phyloP scores from a whole-genome alignment of 2,797 vertebrate species.

The Salmo trutta region DNA sequence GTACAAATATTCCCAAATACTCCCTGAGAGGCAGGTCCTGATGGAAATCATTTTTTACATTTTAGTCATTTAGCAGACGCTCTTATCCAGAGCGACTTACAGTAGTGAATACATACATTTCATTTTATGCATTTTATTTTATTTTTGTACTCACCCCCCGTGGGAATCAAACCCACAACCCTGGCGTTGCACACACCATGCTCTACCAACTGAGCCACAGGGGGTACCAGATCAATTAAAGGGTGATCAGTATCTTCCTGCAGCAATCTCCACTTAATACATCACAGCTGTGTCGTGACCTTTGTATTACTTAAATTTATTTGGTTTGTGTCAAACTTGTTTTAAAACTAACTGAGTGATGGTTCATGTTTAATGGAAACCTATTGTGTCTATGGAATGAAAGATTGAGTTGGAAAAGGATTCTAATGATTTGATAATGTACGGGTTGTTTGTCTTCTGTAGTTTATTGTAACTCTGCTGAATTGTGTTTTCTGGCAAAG shows the following conservation, averaged over 20 bases:
- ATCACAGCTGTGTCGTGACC: constrained; percentile 38
- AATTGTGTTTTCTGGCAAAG: constrained; percentile 1
- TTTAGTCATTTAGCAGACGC: no score
- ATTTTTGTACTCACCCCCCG: no score
- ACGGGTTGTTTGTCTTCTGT: background rate
- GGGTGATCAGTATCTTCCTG: constrained; percentile 29
- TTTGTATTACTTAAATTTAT: background rate
- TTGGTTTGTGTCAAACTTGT: background rate
- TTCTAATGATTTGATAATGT: background rate
- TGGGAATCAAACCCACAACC: no score
- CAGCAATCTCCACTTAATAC: constrained; percentile 42
- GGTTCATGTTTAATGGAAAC: background rate
- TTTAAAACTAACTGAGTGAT: background rate
- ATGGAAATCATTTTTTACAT: no score
- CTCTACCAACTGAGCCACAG: no score
- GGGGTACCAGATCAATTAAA: constrained; percentile 42
- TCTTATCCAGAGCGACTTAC: no score
- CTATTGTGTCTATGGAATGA: background rate
- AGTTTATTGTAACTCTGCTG: background rate
- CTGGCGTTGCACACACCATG: no score
- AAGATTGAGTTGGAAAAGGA: background rate
- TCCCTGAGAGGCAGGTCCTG: constrained; percentile 17
- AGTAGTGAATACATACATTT: no score
- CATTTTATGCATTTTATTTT: no score
- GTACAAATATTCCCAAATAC: constrained; percentile 20